These are phyloP conservation scores for Euphysa ruthae DNA, from an alignment of 30 jellyfish, hydroid and myxozoan species.

Conservation along the genomic window DNA sequence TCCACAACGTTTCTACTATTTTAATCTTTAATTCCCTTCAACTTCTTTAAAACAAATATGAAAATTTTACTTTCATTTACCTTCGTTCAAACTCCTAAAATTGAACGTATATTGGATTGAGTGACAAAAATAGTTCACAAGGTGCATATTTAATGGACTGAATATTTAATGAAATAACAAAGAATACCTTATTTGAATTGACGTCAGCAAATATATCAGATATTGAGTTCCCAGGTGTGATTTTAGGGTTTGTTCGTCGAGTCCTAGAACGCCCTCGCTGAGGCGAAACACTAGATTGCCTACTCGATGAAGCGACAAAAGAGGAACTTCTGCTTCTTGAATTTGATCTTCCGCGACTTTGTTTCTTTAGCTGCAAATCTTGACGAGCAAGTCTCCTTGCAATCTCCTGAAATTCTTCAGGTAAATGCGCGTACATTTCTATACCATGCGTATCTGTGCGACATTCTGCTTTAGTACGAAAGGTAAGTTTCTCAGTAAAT, in stretches of 20 bases:
- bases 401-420: slow-evolving; percentile 94
- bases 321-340: slow-evolving; percentile 59
- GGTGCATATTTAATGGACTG: too few species aligned
- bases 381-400: slow-evolving; percentile 95
- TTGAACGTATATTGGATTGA: too few species aligned
- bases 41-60: too few species aligned
- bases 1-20: background rate
- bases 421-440: slow-evolving; percentile 89
- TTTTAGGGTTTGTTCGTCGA: background rate
- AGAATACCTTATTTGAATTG: slow-evolving; percentile 18
- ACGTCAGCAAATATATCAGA: slow-evolving; percentile 27
- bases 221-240: slow-evolving; percentile 28
- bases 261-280: slow-evolving; percentile 51
- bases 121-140: too few species aligned
- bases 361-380: slow-evolving; percentile 59
- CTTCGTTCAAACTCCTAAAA: too few species aligned
- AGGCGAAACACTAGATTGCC: slow-evolving; percentile 90
- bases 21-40: too few species aligned
- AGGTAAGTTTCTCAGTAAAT: slow-evolving; percentile 61
- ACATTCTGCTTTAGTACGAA: slow-evolving; percentile 80
- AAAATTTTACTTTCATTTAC: too few species aligned
- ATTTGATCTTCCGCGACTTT: slow-evolving; percentile 44
- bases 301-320: slow-evolving; percentile 69
- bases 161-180: slow-evolving; percentile 22
- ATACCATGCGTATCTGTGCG: slow-evolving; percentile 91